Evolutionary conservation across 2,888 invertebrate species (phyloP).

Genomic region (Ectobius pallidus): DNA sequence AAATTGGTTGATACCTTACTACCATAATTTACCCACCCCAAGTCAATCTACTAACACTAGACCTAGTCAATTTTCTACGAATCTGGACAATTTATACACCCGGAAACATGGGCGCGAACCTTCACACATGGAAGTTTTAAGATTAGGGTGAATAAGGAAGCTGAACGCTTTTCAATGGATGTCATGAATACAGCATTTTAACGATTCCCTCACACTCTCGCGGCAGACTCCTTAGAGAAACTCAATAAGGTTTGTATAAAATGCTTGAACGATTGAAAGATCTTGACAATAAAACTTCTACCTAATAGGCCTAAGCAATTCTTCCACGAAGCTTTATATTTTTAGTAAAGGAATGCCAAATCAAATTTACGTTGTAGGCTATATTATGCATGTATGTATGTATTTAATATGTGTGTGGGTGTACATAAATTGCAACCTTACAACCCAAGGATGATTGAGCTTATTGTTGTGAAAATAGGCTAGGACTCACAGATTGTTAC

Average conservation of each 20-base stretch:
- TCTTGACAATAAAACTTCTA: neutral
- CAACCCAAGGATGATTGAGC: no score
- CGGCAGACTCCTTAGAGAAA: neutral
- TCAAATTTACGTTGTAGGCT: no score
- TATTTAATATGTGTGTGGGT: no score
- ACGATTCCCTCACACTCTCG: neutral
- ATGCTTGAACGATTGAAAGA: neutral
- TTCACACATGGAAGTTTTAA: neutral
- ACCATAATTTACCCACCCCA: neutral
- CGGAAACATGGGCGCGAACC: no score
- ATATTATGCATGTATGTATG: no score
- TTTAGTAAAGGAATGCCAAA: no score
- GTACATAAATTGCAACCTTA: no score
- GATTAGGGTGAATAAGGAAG: neutral
- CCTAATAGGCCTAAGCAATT: neutral
- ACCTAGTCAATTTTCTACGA: slow-evolving; percentile 33
- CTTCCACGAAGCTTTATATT: no score
- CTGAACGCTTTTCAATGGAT: slow-evolving; percentile 37
- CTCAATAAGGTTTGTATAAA: neutral
- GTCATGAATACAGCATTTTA: slow-evolving; percentile 29
- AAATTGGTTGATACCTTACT: slow-evolving; percentile 14
- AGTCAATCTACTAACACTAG: neutral
- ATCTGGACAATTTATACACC: no score
- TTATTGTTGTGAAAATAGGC: no score
- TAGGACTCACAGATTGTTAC: no score